Evolutionary conservation across 2,888 invertebrate species (phyloP).

Genomic region (Azorinus chamasolen): DNA sequence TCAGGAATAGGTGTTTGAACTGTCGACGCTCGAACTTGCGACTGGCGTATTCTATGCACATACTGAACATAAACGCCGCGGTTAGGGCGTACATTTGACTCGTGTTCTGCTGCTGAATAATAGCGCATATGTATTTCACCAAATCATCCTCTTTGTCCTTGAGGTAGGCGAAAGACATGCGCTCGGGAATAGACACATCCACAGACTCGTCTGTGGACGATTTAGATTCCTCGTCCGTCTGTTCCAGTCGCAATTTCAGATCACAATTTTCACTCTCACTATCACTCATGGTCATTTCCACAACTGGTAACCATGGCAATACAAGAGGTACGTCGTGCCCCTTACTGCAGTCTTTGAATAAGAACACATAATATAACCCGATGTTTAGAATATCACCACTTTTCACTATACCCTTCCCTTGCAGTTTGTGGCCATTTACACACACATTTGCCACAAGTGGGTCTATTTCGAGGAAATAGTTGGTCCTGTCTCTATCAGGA

Average conservation of each 20-base stretch:
- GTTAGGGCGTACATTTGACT: conserved; percentile 70
- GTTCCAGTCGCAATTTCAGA: conserved; percentile 25
- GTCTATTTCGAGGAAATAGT: conserved; percentile 73
- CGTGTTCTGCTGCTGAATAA: conserved; percentile 69
- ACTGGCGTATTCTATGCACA: conserved; percentile 77
- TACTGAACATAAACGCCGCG: conserved; percentile 75
- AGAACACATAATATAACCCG: conserved; percentile 80
- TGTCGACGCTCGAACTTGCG: conserved; percentile 72
- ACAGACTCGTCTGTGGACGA: conserved; percentile 60
- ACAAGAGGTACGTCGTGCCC: conserved; percentile 75
- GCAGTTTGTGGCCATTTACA: conserved; percentile 74
- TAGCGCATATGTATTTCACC: conserved; percentile 73
- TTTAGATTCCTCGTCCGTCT: conserved; percentile 54
- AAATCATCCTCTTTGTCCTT: conserved; percentile 80
- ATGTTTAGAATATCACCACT: conserved; percentile 81
- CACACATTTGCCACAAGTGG: conserved; percentile 66
- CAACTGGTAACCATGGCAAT: conserved; percentile 72
- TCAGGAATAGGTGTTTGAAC: conserved; percentile 69
- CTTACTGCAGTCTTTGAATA: conserved; percentile 81
- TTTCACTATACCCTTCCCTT: conserved; percentile 66
- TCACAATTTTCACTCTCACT: conserved; percentile 23
- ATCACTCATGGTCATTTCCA: conserved; percentile 26
- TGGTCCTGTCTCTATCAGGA: conserved; percentile 57
- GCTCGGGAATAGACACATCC: conserved; percentile 55
- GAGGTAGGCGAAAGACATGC: conserved; percentile 70